Base-by-base conservation (phyloP, 2,888 invertebrate species). In the Azorinus chamasolen region DNA sequence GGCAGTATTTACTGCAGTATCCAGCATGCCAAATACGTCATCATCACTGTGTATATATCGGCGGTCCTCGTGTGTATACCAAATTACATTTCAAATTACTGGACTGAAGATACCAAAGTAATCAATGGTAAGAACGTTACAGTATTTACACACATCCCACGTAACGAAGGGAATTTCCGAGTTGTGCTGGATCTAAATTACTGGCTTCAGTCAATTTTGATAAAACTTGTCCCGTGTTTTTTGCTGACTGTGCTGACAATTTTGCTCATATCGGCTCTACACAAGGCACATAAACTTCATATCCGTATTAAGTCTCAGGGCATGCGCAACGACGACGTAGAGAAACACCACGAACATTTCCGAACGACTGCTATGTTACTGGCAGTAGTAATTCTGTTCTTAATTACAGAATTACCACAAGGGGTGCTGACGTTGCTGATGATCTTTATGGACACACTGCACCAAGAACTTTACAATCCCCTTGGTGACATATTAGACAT, bases 351-450 rank as follows among this genome's bases (percentile, higher is more conserved):
- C 20, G 92, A 93, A 72, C 90, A 91, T 80, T 93, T 97, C 93
- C 95, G 98, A 32, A 98, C 98, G 0, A 98, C 97, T 0, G 95
- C 96, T 65, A 97, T 98, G 97, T 94, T 98, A 83, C 94, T 98
- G 43, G 97, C 97, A 0, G 96, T 98, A 20, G 94, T 98, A 37
- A 94, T 97, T 0, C 94, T 98, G 14, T 98, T 98, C 92, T 95
- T 98, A 8, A 95, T 97, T 73, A 97, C 97, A 0, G 98, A 98
- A 91, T 95, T 98, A 81, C 98, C 98, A 0, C 97, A 97, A 91
- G 97, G 94, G 2, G 91, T 94, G 32, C 91, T 94, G 73, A 97
- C 96, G 0, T 51, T 85, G 16, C 94, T 98, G 18, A 94, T 97
- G 63, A 96, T 96, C 69, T 96, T 96, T 0, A 94, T 96, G 32